Evolutionary conservation across 1,140 invertebrate species (phyloP), one percentile per base, ranked within the genome.

Genomic region (Drosophila watanabei): DNA sequence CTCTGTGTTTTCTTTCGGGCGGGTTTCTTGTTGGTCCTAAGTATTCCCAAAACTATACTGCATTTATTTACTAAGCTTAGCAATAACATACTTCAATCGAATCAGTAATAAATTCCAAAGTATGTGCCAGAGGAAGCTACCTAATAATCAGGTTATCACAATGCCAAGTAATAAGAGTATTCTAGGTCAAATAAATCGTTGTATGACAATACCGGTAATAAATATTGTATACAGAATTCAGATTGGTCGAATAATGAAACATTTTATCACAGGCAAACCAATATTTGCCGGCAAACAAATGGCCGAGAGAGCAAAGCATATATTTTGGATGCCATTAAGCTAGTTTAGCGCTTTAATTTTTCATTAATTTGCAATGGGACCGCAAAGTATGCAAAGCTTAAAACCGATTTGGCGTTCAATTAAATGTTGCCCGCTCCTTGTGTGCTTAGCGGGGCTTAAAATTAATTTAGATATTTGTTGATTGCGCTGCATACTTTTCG

Each of bases 401-500:
- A 72, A 70, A 35, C 20, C 35, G 20, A 51, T 71, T 73, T 59
- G 28, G 52, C 9, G 45, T 59, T 51, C 30, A 33, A 59, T 73
- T 72, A 58, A 72, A 72, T 43, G 30, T 13, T 51, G 66, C 30
- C 24, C 33, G 28, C 45, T 30, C 33, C 45, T 51, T 30, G 20
- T 41, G 41, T 49, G 35, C 30, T 57, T 54, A 33, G 49, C 33
- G 63, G 64, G 28, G 68, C 65, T 58, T 39, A 59, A 60, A 51
- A 73, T 73, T 72, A 73, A 72, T 73, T 72, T 72, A n/a, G 68
- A 20, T 18, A 61, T 61, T 72, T 60, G 54, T 48, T 33, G 57
- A 60, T 59, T 59, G 24, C 11, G 8, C 45, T 60, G 75, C 75
- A 78, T 78, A 79, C 75, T 78, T 78, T 78, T 52, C 7, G 64